Evolutionary conservation across 2,888 invertebrate species (phyloP).

Genomic region (Lasioglossum pauxillum): DNA sequence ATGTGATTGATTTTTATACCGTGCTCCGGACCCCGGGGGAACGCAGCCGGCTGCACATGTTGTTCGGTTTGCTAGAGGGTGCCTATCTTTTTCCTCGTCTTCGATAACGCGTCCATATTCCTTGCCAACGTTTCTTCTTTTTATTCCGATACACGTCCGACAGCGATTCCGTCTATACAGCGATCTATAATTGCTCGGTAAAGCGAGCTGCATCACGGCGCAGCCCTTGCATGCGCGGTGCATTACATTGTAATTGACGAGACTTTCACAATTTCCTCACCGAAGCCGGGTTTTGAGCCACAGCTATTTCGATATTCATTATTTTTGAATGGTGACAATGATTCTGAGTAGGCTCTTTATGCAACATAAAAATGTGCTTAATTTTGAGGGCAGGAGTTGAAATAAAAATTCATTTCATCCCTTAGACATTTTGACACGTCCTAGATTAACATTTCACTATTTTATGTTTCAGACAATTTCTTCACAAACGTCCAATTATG

Average conservation of each 20-base stretch:
- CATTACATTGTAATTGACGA: background rate
- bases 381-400: background rate
- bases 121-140: background rate
- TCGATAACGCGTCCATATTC: slow-evolving; percentile 36
- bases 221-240: background rate
- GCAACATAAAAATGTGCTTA: background rate
- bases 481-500: no score
- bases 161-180: slow-evolving; percentile 52
- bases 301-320: background rate
- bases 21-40: slow-evolving; percentile 63
- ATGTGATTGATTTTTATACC: slow-evolving; percentile 80
- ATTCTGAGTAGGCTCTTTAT: background rate
- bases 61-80: slow-evolving; percentile 68
- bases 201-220: slow-evolving; percentile 11
- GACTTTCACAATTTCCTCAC: background rate
- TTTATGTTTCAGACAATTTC: background rate
- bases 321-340: background rate
- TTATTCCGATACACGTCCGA: slow-evolving; percentile 65
- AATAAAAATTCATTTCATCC: background rate
- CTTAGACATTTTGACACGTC: background rate
- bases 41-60: slow-evolving; percentile 74
- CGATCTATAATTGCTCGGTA: slow-evolving; percentile 55
- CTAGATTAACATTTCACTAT: background rate
- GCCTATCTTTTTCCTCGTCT: slow-evolving; percentile 68
- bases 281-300: background rate